These are phyloP conservation scores for Heteromyza rotundicornis DNA, from an alignment of 2,888 invertebrate genomes.

Conservation along the genomic window DNA sequence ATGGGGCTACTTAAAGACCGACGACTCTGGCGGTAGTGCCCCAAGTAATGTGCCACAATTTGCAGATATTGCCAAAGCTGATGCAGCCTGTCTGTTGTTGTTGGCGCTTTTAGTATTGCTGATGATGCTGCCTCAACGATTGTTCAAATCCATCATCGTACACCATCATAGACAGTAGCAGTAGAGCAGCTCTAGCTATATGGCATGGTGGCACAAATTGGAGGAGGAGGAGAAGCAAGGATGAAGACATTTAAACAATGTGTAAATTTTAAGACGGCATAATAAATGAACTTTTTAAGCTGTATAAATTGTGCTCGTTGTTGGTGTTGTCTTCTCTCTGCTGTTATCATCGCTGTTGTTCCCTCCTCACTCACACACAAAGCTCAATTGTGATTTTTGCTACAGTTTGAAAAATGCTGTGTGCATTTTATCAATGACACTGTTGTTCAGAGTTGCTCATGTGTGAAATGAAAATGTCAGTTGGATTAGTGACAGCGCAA, in stretches of 20 bases:
- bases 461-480: not conserved
- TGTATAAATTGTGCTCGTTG: slow-evolving; percentile 27
- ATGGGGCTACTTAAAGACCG: too few species aligned
- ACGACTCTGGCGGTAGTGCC: too few species aligned
- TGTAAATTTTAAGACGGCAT: slow-evolving; percentile 32
- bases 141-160: not conserved
- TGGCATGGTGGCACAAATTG: not conserved
- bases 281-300: slow-evolving; percentile 34
- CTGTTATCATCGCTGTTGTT: slow-evolving; percentile 37
- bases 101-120: too few species aligned
- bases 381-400: not conserved
- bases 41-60: not conserved
- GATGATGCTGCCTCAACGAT: not conserved
- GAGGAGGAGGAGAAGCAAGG: not conserved
- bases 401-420: not conserved
- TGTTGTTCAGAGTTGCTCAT: not conserved
- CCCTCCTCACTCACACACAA: not conserved
- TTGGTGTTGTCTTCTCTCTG: slow-evolving; percentile 20
- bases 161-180: too few species aligned
- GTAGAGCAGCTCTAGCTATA: not conserved
- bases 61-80: not conserved
- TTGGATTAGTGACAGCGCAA: not conserved
- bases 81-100: not conserved
- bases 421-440: not conserved
- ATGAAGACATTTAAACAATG: slow-evolving; percentile 20